Base-by-base conservation (phyloP, 2,797 vertebrate species). In the Cryptoprocta ferox region DNA sequence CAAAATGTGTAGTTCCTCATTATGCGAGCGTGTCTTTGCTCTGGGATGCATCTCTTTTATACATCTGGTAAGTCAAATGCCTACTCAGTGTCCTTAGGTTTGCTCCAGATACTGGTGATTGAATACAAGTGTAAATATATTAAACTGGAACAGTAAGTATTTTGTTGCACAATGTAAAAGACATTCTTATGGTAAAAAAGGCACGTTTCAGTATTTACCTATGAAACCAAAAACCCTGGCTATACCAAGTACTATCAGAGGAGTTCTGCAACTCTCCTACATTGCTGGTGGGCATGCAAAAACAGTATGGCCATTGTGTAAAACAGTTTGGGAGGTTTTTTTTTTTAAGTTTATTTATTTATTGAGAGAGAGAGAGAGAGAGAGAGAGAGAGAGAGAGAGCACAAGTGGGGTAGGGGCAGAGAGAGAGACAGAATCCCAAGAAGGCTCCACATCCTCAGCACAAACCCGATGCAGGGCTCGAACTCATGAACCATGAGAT, bases 81-180 rank as follows among this genome's bases (percentile, higher is more conserved):
- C 10, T 53, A 78, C 32, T 79, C 15, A n/a, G 21, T 14, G 14
- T 79, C 56, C 5, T 80, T 56, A 63, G 35, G 15, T 70, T 39
- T 94, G 24, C 48, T 87, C 70, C 39, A 53, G 7, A 73, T 35
- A 66, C 12, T 68, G 28, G 56, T 30, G 35, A 78, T 42, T 81
- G 70, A 71, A 85, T 86, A 89, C 39, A 68, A 92, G 76, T 42
- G 37, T 5, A 90, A 92, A 87, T n/a, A n/a, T 1, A 63, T 73
- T 53, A 91, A 37, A 76, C 19, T 56, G 45, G 32, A 92, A 85
- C n/a, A 1, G 6, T 85, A 91, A 85, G 24, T 78, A 81, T 81
- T 76, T 85, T 91, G 61, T 95, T 95, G 70, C n/a, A 85, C 63
- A 59, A 83, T 76, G 5, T 66, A 30, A 91, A 91, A 75, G 59